Conservation (phyloP, 2,797 vertebrate genomes). For the Mallotus villosus region DNA sequence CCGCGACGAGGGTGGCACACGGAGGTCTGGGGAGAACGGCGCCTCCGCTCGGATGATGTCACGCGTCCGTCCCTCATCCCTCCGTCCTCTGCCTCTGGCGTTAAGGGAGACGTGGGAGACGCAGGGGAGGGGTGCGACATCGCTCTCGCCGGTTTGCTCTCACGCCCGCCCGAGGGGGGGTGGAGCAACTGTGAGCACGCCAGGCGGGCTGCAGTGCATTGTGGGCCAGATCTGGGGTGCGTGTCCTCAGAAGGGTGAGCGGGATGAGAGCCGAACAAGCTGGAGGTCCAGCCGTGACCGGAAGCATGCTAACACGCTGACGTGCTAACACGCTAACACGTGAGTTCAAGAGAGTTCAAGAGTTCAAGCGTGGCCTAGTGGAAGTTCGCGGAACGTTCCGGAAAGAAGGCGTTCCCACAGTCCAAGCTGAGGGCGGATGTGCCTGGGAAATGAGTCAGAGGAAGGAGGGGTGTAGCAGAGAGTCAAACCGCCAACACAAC, state of each 20-base stretch:
- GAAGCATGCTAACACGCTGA: no score
- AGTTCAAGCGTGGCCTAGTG: no score
- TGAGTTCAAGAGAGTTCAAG: no score
- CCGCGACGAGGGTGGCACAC: neutral
- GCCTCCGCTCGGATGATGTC: constrained; percentile 17
- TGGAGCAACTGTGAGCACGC: neutral
- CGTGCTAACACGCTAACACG: no score
- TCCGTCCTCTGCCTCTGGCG: neutral
- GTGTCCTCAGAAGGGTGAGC: neutral
- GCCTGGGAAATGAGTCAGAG: neutral
- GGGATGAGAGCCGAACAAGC: neutral
- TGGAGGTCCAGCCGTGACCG: neutral
- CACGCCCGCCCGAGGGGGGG: no score
- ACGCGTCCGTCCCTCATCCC: neutral
- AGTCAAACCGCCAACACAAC: no score
- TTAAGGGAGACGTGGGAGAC: neutral
- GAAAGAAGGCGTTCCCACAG: neutral
- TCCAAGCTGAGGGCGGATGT: no score
- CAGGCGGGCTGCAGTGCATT: neutral
- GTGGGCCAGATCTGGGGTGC: neutral
- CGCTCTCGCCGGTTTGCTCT: neutral
- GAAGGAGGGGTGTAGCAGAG: no score
- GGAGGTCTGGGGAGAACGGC: neutral
- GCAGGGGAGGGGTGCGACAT: neutral
- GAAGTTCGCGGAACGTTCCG: no score